Evolutionary conservation across 2,797 vertebrate species (phyloP), one percentile per base, ranked within the genome.

Genomic region (Salmo trutta): DNA sequence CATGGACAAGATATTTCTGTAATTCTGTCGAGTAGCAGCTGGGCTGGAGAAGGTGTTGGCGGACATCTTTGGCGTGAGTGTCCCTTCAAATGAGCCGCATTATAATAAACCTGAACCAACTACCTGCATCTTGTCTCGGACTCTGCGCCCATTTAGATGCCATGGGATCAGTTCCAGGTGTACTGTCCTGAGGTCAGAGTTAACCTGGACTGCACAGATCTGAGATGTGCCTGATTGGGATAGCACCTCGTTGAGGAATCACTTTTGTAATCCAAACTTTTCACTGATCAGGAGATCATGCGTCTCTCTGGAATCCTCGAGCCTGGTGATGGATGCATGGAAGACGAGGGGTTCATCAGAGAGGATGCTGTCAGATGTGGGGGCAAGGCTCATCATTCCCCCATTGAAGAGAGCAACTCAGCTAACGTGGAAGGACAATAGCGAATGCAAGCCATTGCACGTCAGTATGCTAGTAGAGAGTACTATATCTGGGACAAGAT

Each of bases 401-500:
- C 24, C 71, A 19, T 74, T 78, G 19, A 78, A 74, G n/a, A 73
- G 10, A 73, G 41, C 12, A 8, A 14, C 59, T 62, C 19, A 3
- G 7, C 19, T 68, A 15, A 76, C 8, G 12, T 53, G 17, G 19
- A 36, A 71, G 66, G 79, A 80, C 3, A 47, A 52, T 19, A 80
- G 27, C 47, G 21, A 14, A 82, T 54, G 1, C 77, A 76, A 27
- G 69, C 73, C 12, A 73, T 75, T 59, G 75, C 67, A 12, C 73
- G 6, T 4, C 73, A 75, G 69, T 51, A 21, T 73, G 29, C 52
- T 75, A 21, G 76, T 80, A 12, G 69, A 80, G 53, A 78, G 14
- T 77, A 77, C 24, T 75, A 77, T 17, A 81, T 75, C 31, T 79
- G 53, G 73, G 77, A 82, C 19, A 41, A 6, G 0, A 24, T 54